phyloP scores from a whole-genome alignment of 1,140 invertebrate genomes.

The Phortica variegata region DNA sequence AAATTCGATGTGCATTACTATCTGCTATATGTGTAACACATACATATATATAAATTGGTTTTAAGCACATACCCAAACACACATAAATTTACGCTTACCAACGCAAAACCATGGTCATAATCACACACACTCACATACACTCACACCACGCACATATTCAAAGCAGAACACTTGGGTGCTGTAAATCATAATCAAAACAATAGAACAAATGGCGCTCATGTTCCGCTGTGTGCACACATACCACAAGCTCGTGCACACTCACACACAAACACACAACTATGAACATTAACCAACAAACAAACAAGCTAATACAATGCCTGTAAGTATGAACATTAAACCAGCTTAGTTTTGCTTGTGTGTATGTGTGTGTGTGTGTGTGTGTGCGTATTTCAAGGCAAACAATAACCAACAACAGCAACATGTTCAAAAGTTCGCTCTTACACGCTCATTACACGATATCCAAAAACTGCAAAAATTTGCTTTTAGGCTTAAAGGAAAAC shows the following conservation, averaged over 20 bases:
- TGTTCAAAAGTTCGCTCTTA: too few species aligned
- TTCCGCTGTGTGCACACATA: constrained; percentile 10
- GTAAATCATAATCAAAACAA: constrained; percentile 55
- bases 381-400: constrained; percentile 13
- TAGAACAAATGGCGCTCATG: constrained; percentile 55
- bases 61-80: constrained; percentile 22
- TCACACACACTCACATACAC: constrained; percentile 11
- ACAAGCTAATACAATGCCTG: constrained; percentile 2
- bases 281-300: constrained; percentile 13
- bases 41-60: constrained; percentile 26
- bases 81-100: too few species aligned
- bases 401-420: too few species aligned
- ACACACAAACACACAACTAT: constrained; percentile 26
- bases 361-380: constrained; percentile 2
- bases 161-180: constrained; percentile 38
- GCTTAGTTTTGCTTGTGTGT: not conserved
- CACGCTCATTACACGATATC: too few species aligned
- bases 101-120: too few species aligned
- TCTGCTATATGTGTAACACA: constrained; percentile 31
- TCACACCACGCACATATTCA: constrained; percentile 35
- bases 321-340: not conserved
- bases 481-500: too few species aligned
- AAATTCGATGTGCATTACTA: constrained; percentile 19
- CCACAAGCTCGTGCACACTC: too few species aligned
- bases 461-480: too few species aligned